Evolutionary conservation across 2,113 vertebrate species (phyloP), one percentile per base, ranked within the genome.

Genomic region (Pelobates fuscus): DNA sequence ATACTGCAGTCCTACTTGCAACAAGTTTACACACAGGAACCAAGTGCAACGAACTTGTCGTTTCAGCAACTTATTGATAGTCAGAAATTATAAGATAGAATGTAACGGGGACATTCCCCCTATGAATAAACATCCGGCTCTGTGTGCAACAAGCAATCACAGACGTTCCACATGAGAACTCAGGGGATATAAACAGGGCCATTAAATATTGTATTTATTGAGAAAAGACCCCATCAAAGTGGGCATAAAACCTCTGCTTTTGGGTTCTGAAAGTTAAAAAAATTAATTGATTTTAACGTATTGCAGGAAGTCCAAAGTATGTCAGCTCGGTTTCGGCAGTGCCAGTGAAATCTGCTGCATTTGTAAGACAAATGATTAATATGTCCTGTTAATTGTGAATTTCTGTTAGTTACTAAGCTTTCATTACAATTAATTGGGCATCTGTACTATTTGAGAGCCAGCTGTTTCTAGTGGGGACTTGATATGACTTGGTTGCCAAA

Each of bases 71-170:
- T 55, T n/a, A 21, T 3, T 55, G 52, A 17, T 2, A 55, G 8
- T 3, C 20, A 55, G n/a, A 55, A 5, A 55, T 3, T 12, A 8
- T 55, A 55, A 23, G 21, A 55, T 20, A 25, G 37, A 71, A 43
- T 23, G 18, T 11, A 30, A 29, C 41, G 30, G 54, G 27, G 26
- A n/a, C 7, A 72, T 24, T 29, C 29, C 29, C 1, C 17, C 23
- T 20, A 37, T 5, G 59, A 23, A 29, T 54, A 26, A n/a, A 52
- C 27, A 63, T 37, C 54, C 8, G 63, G 41, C 70, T 25, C 61
- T 60, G n/a, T n/a, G n/a, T n/a, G 43, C 26, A 63, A 71, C 60
- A 46, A 21, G 17, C 26, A 52, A 63, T 41, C 49, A 17, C 12
- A 29, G 59, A 2, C 43, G 41, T 24, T 30, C 52, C 52, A 55